Conservation (phyloP, 2,888 invertebrate species). For the Nomada fucata region DNA sequence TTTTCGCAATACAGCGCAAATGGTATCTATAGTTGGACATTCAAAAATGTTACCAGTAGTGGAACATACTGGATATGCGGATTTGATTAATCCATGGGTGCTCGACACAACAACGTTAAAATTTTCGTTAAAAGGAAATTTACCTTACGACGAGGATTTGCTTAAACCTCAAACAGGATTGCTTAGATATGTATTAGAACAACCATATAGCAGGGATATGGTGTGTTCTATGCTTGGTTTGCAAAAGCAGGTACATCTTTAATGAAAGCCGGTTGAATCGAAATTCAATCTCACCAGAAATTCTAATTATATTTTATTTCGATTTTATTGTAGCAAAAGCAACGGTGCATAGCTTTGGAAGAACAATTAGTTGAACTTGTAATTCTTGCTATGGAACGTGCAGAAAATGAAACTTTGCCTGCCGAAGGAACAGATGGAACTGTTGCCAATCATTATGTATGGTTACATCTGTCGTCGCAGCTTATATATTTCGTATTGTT, state of each 20-base stretch:
- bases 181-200: constrained; percentile 95
- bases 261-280: background rate
- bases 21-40: constrained; percentile 96
- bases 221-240: constrained; percentile 97
- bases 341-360: constrained; percentile 94
- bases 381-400: constrained; percentile 95
- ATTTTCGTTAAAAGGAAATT: constrained; percentile 89
- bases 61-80: constrained; percentile 95
- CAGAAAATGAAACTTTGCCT: constrained; percentile 88
- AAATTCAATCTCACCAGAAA: background rate
- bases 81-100: constrained; percentile 96
- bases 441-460: constrained; percentile 91
- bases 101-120: constrained; percentile 93
- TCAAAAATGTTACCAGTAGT: constrained; percentile 97
- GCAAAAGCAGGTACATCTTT: constrained; percentile 91
- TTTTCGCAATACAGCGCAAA: constrained; percentile 96
- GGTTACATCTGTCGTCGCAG: constrained; percentile 97
- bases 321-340: constrained; percentile 87
- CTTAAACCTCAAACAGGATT: constrained; percentile 95
- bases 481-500: constrained; percentile 97
- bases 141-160: constrained; percentile 95
- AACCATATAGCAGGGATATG: constrained; percentile 98
- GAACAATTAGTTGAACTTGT: constrained; percentile 96
- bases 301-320: constrained; percentile 17
- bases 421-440: constrained; percentile 87